Evolutionary conservation across 92 coral and sea anemone genomes (phyloP).

Genomic region (Porites cylindrica): DNA sequence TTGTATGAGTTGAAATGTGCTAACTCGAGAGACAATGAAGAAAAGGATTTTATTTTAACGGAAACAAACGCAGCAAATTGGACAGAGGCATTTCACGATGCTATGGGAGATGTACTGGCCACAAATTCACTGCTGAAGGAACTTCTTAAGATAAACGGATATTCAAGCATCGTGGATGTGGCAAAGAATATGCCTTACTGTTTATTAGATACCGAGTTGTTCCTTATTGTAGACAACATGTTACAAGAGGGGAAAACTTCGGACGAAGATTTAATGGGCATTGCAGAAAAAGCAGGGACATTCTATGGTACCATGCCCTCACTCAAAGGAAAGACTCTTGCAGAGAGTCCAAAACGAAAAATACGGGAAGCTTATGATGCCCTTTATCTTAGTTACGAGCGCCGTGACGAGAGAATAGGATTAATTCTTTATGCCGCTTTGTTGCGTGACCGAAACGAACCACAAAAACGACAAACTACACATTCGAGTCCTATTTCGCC

Average conservation of each 20-base stretch:
- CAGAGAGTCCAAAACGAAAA: background rate
- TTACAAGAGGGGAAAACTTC: constrained; percentile 12
- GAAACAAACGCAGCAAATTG: constrained; percentile 39
- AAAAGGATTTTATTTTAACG: background rate
- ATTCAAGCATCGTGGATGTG: constrained; percentile 26
- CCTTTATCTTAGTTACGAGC: background rate
- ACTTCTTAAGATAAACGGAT: constrained; percentile 4
- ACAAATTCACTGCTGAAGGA: constrained; percentile 43
- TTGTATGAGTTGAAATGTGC: background rate
- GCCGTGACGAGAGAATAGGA: background rate
- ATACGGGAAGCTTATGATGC: background rate
- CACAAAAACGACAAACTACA: too few species aligned
- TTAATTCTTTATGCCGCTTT: background rate
- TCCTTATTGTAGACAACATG: constrained; percentile 25
- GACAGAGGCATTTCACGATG: constrained; percentile 46
- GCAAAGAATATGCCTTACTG: constrained; percentile 24
- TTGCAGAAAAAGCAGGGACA: constrained; percentile 36
- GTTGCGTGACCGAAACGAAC: background rate
- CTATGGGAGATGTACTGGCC: constrained; percentile 54
- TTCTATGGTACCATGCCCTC: constrained; percentile 37
- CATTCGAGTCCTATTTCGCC: too few species aligned
- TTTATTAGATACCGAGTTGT: constrained; percentile 44
- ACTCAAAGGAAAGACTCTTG: background rate
- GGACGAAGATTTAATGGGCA: constrained; percentile 23
- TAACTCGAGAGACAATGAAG: background rate